phyloP scores from a whole-genome alignment of 2,888 invertebrate genomes.

The Agrilus cyanescens region DNA sequence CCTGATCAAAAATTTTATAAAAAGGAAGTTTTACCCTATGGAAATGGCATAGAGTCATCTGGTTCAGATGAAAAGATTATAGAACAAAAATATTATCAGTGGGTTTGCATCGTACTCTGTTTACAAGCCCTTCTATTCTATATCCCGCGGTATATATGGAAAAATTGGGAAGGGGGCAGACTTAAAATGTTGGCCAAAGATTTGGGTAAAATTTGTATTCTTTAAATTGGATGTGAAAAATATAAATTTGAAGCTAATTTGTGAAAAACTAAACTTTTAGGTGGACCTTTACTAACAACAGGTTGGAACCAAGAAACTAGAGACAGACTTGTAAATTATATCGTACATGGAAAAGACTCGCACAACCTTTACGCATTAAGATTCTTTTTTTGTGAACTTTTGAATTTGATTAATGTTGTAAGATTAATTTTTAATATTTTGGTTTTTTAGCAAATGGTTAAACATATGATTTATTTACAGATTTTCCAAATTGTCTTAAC shows the following conservation, averaged over 20 bases:
- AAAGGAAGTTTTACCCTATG: constrained; percentile 31
- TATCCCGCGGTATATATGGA: constrained; percentile 59
- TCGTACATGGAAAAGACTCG: constrained; percentile 42
- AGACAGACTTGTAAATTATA: constrained; percentile 45
- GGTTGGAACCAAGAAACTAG: constrained; percentile 45
- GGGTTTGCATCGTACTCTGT: constrained; percentile 58
- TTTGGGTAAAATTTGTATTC: constrained; percentile 35
- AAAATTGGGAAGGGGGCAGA: constrained; percentile 55
- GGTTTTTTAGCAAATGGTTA: constrained; percentile 2
- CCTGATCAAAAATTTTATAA: constrained; percentile 10
- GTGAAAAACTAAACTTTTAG: constrained; percentile 27
- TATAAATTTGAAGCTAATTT: too few relatives aligned
- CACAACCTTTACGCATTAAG: constrained; percentile 55
- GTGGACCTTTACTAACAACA: constrained; percentile 43
- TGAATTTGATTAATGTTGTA: constrained; percentile 64
- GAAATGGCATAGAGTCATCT: constrained; percentile 1
- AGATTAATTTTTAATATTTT: constrained; percentile 25
- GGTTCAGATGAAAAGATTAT: constrained; percentile 37
- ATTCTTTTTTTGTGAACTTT: constrained; percentile 57
- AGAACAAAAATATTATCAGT: constrained; percentile 56
- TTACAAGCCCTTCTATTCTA: constrained; percentile 59
- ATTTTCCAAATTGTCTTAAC: constrained; percentile 56
- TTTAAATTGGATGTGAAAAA: neutral
- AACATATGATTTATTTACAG: constrained; percentile 33
- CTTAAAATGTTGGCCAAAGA: constrained; percentile 48